Evolutionary conservation across 2,113 vertebrate genomes (phyloP).

Genomic region (Myrmophylax atrothorax): DNA sequence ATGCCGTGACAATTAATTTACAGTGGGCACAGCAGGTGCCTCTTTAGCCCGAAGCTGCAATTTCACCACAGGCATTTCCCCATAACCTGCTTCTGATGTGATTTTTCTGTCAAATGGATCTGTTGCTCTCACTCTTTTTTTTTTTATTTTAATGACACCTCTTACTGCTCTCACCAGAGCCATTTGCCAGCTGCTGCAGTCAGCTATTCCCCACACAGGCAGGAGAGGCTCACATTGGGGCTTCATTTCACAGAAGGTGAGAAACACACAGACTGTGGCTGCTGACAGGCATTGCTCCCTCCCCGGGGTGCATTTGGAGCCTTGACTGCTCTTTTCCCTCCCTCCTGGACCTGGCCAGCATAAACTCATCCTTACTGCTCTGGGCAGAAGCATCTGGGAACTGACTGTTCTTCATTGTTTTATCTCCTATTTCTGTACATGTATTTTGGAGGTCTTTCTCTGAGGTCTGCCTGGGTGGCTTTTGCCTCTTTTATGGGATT

Average conservation of each 20-base stretch:
- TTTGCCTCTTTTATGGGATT: slow-evolving; percentile 5
- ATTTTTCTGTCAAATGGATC: slow-evolving; percentile 22
- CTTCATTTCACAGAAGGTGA: not conserved
- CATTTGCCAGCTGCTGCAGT: slow-evolving; percentile 33
- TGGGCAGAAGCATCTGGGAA: not conserved
- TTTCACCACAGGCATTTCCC: not conserved
- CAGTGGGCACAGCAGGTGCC: not conserved
- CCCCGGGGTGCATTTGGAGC: accelerated
- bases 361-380: not conserved
- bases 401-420: not conserved
- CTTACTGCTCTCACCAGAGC: slow-evolving; percentile 15
- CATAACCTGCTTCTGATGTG: not conserved
- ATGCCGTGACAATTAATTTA: not conserved
- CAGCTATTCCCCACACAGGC: not conserved
- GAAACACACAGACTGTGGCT: not conserved
- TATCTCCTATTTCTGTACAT: not conserved
- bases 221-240: not conserved
- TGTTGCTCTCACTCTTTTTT: not conserved
- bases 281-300: not conserved
- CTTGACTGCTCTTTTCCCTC: not conserved
- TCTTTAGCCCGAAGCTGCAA: not conserved
- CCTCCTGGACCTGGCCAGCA: not conserved
- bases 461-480: slow-evolving; percentile 5
- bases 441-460: not conserved
- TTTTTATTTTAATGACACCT: not conserved